A percentile compares a stretch with the other conserved stretches of the same genome.
phyloP scores from a whole-genome alignment of 2,888 invertebrate species.

The Amblyteles armatorius region DNA sequence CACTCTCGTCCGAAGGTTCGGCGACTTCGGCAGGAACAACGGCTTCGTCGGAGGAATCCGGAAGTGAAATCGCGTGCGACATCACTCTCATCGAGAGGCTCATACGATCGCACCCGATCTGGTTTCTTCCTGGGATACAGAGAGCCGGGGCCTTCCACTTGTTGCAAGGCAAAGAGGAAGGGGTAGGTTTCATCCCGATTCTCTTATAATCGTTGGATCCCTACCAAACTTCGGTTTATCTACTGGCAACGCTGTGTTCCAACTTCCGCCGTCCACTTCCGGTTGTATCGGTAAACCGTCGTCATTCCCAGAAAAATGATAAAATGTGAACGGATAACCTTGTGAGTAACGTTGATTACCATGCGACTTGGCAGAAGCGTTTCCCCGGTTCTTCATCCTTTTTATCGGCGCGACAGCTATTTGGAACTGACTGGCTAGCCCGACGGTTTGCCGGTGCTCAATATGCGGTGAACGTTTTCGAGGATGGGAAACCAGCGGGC shows the following conservation, averaged over 20 bases:
- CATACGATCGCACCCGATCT: constrained; percentile 96
- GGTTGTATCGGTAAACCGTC: not conserved
- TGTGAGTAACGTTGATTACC: constrained; percentile 59
- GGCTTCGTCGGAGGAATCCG: constrained; percentile 85
- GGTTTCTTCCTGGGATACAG: constrained; percentile 97
- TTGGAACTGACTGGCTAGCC: constrained; percentile 59
- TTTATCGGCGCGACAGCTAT: constrained; percentile 64
- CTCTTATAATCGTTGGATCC: constrained; percentile 3
- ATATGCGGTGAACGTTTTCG: constrained; percentile 71
- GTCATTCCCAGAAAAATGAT: not conserved
- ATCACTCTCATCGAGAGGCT: constrained; percentile 94
- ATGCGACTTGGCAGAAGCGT: constrained; percentile 62
- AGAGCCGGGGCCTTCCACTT: constrained; percentile 97
- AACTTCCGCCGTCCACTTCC: not conserved
- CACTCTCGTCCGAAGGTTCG: constrained; percentile 88
- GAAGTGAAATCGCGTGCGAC: constrained; percentile 92
- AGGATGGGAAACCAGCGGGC: constrained; percentile 58
- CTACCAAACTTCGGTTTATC: not conserved
- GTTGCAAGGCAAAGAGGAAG: constrained; percentile 96
- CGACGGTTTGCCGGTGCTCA: constrained; percentile 59
- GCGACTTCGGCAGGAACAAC: constrained; percentile 84
- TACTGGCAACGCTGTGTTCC: not conserved
- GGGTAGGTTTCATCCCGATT: constrained; percentile 87
- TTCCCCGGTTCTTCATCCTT: constrained; percentile 53
- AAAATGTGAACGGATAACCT: constrained; percentile 26